Base-by-base conservation (phyloP, 1,140 invertebrate genomes). In the Galleria mellonella region DNA sequence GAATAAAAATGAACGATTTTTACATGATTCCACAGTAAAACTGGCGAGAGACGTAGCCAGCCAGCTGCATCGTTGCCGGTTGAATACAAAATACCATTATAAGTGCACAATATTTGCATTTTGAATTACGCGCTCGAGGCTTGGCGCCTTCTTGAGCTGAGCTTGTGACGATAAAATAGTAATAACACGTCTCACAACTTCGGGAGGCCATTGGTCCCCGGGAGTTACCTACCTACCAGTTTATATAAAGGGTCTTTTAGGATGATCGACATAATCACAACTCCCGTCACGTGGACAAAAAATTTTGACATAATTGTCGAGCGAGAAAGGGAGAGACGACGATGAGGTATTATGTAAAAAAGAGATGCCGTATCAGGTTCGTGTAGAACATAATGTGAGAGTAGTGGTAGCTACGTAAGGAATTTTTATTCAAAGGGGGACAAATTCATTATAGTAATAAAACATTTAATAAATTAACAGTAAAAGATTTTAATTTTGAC, bases 101-200 rank as follows among this genome's bases (percentile, higher is more conserved):
- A 78, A 74, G 63, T 82, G 74, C 74, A 74, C 53, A 74, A 64
- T 72, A 84, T 84, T 84, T 78, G 73, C 78, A 84, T 84, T 78
- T 76, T 71, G 81, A 79, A 82, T 84, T 81, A 75, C 75, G 67
- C 72, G 75, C 67, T 54, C 37, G 47, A 32, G 51, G 51, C 51
- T 51, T 46, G 35, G 35, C 35, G 35, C 35, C 35, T 37, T 15
- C 33, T 9, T 17, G 15, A 17, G 35, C 35, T 13, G 30, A n/a
- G 35, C 13, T 14, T 31, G 29, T 31, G 10, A 32, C 28, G 39
- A 42, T 42, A 40, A 35, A 35, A 35, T 9, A 1, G 13, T 15
- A 13, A 23, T 35, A 35, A 35, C 5, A 13, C 13, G 33, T 10
- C 10, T 13, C 33, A 8, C 33, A 10, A 35, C 14, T 37, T 15